phyloP scores from a whole-genome alignment of 2,797 vertebrate species.

The Petrocephalus sullivani region DNA sequence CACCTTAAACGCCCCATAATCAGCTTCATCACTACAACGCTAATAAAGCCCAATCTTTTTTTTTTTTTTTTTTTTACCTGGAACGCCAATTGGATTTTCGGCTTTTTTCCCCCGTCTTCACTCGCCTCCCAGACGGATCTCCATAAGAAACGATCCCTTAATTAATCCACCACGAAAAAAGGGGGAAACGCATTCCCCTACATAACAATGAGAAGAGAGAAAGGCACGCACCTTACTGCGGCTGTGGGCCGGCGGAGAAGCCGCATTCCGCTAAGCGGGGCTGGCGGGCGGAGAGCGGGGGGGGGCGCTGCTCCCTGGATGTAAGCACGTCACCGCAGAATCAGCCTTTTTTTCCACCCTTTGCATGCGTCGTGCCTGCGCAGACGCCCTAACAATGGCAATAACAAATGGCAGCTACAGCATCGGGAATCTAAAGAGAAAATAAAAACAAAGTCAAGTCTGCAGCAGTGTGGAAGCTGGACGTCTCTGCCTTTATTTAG shows the following conservation, averaged over 20 bases:
- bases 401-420: background rate
- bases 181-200: background rate
- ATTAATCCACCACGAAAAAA: conserved; percentile 8
- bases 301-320: background rate
- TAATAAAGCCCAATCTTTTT: background rate
- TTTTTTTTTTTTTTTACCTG: conserved; percentile 18
- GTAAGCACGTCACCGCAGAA: conserved; percentile 18
- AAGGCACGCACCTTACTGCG: conserved; percentile 2
- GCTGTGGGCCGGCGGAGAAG: conserved; percentile 8
- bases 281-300: background rate
- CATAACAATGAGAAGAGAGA: background rate
- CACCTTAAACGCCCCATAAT: background rate
- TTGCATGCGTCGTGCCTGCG: background rate
- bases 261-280: background rate
- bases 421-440: background rate
- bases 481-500: background rate
- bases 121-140: background rate
- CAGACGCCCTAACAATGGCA: background rate
- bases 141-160: conserved; percentile 6
- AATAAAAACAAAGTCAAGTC: background rate
- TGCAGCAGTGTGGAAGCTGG: background rate
- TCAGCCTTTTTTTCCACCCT: background rate
- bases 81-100: conserved; percentile 11
- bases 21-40: background rate
- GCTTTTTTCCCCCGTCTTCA: background rate